These are phyloP conservation scores for Chlorops oryzae DNA, from an alignment of 1,140 invertebrate species.

Conservation along the genomic window DNA sequence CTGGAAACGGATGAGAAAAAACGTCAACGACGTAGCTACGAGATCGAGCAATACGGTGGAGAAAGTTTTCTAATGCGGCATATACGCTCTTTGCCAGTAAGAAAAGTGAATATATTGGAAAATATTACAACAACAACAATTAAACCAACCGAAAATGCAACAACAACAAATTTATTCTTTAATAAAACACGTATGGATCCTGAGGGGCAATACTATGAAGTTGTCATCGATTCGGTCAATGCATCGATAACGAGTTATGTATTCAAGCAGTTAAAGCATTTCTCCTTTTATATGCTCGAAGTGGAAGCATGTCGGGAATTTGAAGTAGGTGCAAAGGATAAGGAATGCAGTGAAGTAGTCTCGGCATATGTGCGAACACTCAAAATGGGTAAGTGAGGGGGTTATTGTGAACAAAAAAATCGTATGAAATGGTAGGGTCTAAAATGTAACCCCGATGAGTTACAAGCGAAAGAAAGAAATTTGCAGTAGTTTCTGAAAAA, in stretches of 20 bases:
- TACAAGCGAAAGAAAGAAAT: too few relatives aligned
- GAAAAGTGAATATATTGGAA: background rate
- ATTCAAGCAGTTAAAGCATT: conserved; percentile 64
- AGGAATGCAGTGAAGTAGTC: conserved; percentile 22
- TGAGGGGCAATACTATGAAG: conserved; percentile 16
- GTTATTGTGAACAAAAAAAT: too few relatives aligned
- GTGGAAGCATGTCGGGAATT: conserved; percentile 64
- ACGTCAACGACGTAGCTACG: conserved; percentile 10
- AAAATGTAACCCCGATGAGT: too few relatives aligned
- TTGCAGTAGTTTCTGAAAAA: too few relatives aligned
- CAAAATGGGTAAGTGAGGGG: conserved; percentile 24
- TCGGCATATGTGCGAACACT: conserved; percentile 21
- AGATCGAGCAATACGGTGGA: background rate
- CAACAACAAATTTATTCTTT: background rate
- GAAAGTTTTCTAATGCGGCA: conserved; percentile 31
- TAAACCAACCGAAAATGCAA: conserved; percentile 3
- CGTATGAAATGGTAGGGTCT: too few relatives aligned
- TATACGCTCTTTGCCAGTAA: conserved; percentile 18
- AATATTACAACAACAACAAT: background rate
- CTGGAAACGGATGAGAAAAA: too few relatives aligned
- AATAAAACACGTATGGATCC: conserved; percentile 20
- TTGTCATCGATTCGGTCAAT: conserved; percentile 17
- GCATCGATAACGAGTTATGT: conserved; percentile 46
- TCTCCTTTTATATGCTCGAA: conserved; percentile 62
- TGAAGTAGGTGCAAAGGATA: conserved; percentile 16